Base-by-base conservation (phyloP, 2,888 invertebrate species). In the Belgica antarctica region DNA sequence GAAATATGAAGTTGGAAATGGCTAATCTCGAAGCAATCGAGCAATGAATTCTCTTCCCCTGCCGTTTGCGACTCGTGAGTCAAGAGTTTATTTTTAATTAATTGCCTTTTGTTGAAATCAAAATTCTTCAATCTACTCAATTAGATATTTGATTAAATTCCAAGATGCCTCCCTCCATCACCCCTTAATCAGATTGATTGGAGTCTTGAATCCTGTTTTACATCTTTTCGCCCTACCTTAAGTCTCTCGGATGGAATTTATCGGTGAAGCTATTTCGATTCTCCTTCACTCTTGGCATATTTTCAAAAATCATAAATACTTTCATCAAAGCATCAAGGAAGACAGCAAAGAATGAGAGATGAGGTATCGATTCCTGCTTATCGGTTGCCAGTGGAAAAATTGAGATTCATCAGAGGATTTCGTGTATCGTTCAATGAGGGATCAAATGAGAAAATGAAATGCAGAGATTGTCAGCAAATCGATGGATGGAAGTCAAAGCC, bases 111-210 rank as follows among this genome's bases (percentile, higher is more conserved):
- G 24, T 34, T 2, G 15, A 65, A 65, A 65, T 65, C 65, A 65
- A 65, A 65, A 65, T 65, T 65, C 65, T 36, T 25, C 65, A 65
- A 47, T 65, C 47, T 47, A 46, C 46, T 65, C 47, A 65, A 65
- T 65, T 65, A 65, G 65, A 65, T 28, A 24, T 65, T 65, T 65
- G 65, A 65, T 65, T 47, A 65, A 65, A 65, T 65, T 65, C 41
- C 65, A 46, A 46, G 41, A 36, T 25, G 12, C 28, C 22, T 34
- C 7, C 17, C 19, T 31, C 17, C 7, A 10, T 8, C 12, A 8
- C 27, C 65, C 63, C 8, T 24, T 31, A 63, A 52, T 52, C 17
- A 52, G n/a, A 52, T 52, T 52, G 52, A 41, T 41, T 41, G n/a
- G 41, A 41, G 12, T 41, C 15, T 41, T 41, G 22, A 52, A 52